phyloP scores from a whole-genome alignment of 2,797 vertebrate species.

The Tragopan temminckii region DNA sequence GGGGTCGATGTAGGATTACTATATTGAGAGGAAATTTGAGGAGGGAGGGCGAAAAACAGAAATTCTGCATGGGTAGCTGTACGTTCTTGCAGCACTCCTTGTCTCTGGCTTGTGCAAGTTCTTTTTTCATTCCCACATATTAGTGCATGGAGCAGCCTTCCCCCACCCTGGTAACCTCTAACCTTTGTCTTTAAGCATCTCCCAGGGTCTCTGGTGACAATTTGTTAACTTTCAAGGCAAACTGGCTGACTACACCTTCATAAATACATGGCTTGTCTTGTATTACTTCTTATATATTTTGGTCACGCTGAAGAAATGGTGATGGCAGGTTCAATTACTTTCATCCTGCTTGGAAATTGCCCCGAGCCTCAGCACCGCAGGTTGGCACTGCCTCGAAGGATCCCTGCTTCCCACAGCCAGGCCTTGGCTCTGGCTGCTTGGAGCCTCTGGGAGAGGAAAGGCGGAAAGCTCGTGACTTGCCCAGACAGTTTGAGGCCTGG shows the following conservation, averaged over 20 bases:
- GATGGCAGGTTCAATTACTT: constrained; percentile 35
- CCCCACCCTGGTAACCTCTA: not conserved
- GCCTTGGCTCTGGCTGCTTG: constrained; percentile 74
- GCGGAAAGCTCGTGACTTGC: constrained; percentile 79
- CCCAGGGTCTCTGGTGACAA: not conserved
- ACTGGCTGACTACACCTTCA: not conserved
- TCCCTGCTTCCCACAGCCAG: constrained; percentile 78
- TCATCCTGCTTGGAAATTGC: constrained; percentile 60
- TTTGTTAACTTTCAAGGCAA: constrained; percentile 3
- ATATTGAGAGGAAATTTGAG: not conserved
- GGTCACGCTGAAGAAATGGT: constrained; percentile 1
- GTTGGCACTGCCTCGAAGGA: constrained; percentile 47
- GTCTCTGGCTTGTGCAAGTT: not conserved
- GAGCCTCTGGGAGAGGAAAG: constrained; percentile 77
- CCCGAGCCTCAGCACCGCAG: constrained; percentile 52
- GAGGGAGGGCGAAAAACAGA: accelerated
- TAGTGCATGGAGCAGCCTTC: not conserved
- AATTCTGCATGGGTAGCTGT: not conserved
- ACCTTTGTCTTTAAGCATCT: not conserved
- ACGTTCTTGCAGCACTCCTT: not conserved
- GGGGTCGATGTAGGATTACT: not conserved
- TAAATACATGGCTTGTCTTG: not conserved
- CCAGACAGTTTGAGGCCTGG: constrained; percentile 84
- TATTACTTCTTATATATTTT: not conserved
- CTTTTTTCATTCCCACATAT: not conserved